Evolutionary conservation across 92 coral and sea anemone genomes (phyloP).

Genomic region (Zoanthus solanderi): DNA sequence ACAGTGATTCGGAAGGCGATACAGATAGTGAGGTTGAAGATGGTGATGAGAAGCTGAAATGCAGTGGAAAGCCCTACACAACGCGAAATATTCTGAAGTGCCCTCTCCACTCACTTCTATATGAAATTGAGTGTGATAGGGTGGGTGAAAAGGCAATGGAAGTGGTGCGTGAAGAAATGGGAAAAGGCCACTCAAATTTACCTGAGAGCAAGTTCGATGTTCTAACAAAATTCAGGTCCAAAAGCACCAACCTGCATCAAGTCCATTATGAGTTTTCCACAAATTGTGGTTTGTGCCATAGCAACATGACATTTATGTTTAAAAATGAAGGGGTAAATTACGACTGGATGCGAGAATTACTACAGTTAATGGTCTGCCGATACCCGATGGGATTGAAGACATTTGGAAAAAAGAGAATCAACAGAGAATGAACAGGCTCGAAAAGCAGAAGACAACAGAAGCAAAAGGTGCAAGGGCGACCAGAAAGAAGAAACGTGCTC

Average conservation of each 20-base stretch:
- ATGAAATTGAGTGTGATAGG: slow-evolving; percentile 68
- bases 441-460: background rate
- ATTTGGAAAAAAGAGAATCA: slow-evolving; percentile 1
- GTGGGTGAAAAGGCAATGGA: slow-evolving; percentile 55
- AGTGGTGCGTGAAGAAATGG: slow-evolving; percentile 29
- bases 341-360: slow-evolving; percentile 8
- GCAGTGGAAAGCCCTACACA: slow-evolving; percentile 56
- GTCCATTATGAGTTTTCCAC: slow-evolving; percentile 58
- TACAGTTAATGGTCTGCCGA: background rate
- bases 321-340: background rate
- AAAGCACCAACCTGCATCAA: slow-evolving; percentile 50
- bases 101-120: slow-evolving; percentile 51
- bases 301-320: slow-evolving; percentile 26
- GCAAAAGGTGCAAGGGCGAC: background rate
- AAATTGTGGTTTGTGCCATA: slow-evolving; percentile 61
- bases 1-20: background rate
- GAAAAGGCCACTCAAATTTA: slow-evolving; percentile 54
- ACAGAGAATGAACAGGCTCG: background rate
- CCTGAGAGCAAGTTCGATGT: slow-evolving; percentile 51
- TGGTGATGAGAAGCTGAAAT: slow-evolving; percentile 38
- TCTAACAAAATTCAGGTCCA: slow-evolving; percentile 49
- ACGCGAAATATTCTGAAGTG: slow-evolving; percentile 48
- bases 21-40: background rate
- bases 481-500: background rate
- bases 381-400: slow-evolving; percentile 10